Base-by-base conservation (phyloP, 2,113 vertebrate genomes). In the Clarias gariepinus region DNA sequence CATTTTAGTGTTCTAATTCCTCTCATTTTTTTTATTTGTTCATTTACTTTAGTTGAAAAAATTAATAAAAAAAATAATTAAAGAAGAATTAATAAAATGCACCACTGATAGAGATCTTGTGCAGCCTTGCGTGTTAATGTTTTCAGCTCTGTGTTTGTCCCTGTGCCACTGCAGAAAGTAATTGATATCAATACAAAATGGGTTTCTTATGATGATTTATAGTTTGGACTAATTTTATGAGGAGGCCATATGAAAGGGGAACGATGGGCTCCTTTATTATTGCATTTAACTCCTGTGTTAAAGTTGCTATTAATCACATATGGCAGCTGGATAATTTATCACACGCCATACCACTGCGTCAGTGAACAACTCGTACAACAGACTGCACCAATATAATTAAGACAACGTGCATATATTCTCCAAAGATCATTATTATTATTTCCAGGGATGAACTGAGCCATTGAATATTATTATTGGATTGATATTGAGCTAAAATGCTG, bases 211-310 rank as follows among this genome's bases (percentile, higher is more conserved):
- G 87, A 87, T 91, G 91, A 93, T 93, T 91, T 90, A 90, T 94
- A 25, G 87, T 81, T 73, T 78, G 25, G 77, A 83, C 85, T 81
- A 76, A 89, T 90, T 92, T 93, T 91, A 92, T 89, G 86, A 90
- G 91, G 85, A 66, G 84, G 82, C 91, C 69, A 91, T 89, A 90
- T 91, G 92, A 92, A 92, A 88, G 77, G 88, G 93, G 93, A 94
- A 91, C 83, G 91, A 94, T 94, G 89, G 78, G 78, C 88, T 91
- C 88, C 87, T 91, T 93, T 93, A 94, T 93, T 91, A 91, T 90
- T 92, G 83, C 91, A 90, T 93, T 88, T 93, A 93, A 93, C 92
- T 93, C 90, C 90, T 89, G 88, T 89, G 92, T 93, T 93, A 92
- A 90, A 91, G 91, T 83, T 0, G 71, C 90, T 28, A 93, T 94